Percentiles rank a stretch among this genome's conserved stretches.
These are phyloP conservation scores for Probaryconus sp. DNA, from an alignment of 1,140 invertebrate genomes.

Conservation along the genomic window DNA sequence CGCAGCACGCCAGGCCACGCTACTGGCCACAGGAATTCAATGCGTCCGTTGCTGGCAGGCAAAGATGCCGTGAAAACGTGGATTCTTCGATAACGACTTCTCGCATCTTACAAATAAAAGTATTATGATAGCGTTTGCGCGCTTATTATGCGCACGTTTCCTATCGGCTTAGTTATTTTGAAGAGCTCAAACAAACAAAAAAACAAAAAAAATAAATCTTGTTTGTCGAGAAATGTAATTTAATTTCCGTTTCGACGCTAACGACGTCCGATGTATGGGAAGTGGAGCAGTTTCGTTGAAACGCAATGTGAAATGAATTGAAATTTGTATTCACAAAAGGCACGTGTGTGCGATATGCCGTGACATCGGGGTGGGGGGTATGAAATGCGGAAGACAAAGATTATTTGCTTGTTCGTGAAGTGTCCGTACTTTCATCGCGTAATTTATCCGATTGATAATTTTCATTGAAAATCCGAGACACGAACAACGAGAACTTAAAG, in stretches of 20 bases:
- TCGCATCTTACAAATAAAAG: slow-evolving; percentile 48
- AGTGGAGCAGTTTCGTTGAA: slow-evolving; percentile 1
- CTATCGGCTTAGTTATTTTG: not conserved
- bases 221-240: no score
- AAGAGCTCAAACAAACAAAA: slow-evolving; percentile 6
- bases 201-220: no score
- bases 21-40: slow-evolving; percentile 60
- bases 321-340: slow-evolving; percentile 12
- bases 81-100: slow-evolving; percentile 46
- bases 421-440: slow-evolving; percentile 42
- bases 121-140: slow-evolving; percentile 37
- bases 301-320: slow-evolving; percentile 5
- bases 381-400: slow-evolving; percentile 52
- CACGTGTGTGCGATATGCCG: slow-evolving; percentile 17
- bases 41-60: slow-evolving; percentile 49
- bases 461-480: slow-evolving; percentile 10
- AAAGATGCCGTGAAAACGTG: slow-evolving; percentile 55
- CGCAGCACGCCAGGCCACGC: slow-evolving; percentile 53
- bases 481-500: no score
- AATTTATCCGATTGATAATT: slow-evolving; percentile 29
- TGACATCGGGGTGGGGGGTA: not conserved
- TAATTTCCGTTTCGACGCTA: no score
- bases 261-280: not conserved
- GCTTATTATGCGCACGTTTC: slow-evolving; percentile 18
- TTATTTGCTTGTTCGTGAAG: slow-evolving; percentile 40